Conservation (phyloP, 2,888 invertebrate species). For the Tricholauxania praeusta region DNA sequence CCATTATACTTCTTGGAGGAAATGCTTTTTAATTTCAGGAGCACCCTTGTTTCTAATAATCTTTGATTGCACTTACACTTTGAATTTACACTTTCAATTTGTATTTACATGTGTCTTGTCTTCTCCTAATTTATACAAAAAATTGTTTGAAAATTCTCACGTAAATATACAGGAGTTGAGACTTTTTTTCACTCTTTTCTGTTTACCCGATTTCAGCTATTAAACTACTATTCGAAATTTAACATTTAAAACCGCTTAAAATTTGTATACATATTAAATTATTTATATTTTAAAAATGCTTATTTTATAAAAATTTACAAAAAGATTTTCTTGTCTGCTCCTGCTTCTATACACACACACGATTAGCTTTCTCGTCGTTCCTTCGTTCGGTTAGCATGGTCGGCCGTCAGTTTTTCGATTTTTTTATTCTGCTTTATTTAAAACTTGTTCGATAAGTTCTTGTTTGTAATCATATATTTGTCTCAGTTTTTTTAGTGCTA, state of each 20-base stretch:
- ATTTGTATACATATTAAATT: slow-evolving; percentile 21
- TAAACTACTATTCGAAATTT: slow-evolving; percentile 10
- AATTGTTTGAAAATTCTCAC: too few relatives aligned
- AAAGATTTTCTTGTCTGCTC: slow-evolving; percentile 30
- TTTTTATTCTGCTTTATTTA: neutral
- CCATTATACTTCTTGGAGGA: too few relatives aligned
- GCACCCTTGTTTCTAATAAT: too few relatives aligned
- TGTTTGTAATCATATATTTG: too few relatives aligned
- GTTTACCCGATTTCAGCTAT: neutral
- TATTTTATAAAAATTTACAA: slow-evolving; percentile 36
- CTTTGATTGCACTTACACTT: too few relatives aligned
- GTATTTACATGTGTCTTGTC: too few relatives aligned
- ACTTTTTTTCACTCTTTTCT: slow-evolving; percentile 11
- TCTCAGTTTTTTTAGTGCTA: too few relatives aligned
- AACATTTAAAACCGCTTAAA: slow-evolving; percentile 27
- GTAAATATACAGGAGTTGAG: too few relatives aligned
- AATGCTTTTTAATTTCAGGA: too few relatives aligned
- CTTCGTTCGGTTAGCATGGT: slow-evolving; percentile 11
- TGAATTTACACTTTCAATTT: too few relatives aligned
- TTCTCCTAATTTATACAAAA: too few relatives aligned
- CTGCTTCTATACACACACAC: slow-evolving; percentile 33
- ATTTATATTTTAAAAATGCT: slow-evolving; percentile 31
- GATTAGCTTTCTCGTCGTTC: slow-evolving; percentile 30
- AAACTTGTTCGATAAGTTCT: too few relatives aligned
- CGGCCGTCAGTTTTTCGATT: slow-evolving; percentile 11